phyloP scores from a whole-genome alignment of 1,140 invertebrate species.

The Plectrocnemia conspersa region DNA sequence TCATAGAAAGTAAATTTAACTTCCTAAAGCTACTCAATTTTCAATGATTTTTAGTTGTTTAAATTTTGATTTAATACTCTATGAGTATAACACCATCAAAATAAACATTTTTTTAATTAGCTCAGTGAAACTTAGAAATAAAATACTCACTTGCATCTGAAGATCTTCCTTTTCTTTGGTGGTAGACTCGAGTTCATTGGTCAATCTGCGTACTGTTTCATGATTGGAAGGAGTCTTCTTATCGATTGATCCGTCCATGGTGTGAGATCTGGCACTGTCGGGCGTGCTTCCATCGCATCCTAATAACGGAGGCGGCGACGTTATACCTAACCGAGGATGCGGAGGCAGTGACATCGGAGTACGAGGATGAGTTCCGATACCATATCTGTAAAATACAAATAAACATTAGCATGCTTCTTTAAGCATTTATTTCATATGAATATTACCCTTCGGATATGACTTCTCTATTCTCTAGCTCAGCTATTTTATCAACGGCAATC shows the following conservation, averaged over 20 bases:
- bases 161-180: constrained; percentile 65
- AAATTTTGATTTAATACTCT: background rate
- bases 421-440: background rate
- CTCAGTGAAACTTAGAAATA: background rate
- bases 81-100: background rate
- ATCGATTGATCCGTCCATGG: constrained; percentile 18
- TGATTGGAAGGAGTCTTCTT: constrained; percentile 9
- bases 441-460: constrained; percentile 60
- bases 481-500: constrained; percentile 55
- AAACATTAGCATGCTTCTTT: background rate
- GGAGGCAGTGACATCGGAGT: constrained; percentile 22
- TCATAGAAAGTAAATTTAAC: no score
- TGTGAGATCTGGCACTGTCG: constrained; percentile 19
- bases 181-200: constrained; percentile 58
- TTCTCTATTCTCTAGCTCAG: constrained; percentile 53
- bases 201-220: constrained; percentile 34
- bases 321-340: constrained; percentile 27
- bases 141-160: constrained; percentile 59
- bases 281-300: constrained; percentile 22
- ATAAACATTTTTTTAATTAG: background rate
- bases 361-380: constrained; percentile 15
- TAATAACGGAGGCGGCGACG: constrained; percentile 26
- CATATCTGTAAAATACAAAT: constrained; percentile 17
- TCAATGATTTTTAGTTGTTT: background rate
- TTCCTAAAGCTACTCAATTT: constrained; percentile 1